A percentile compares a stretch with the other conserved stretches of the same genome.
Conservation (phyloP, 1,140 invertebrate genomes). For the Eriocheir sinensis region DNA sequence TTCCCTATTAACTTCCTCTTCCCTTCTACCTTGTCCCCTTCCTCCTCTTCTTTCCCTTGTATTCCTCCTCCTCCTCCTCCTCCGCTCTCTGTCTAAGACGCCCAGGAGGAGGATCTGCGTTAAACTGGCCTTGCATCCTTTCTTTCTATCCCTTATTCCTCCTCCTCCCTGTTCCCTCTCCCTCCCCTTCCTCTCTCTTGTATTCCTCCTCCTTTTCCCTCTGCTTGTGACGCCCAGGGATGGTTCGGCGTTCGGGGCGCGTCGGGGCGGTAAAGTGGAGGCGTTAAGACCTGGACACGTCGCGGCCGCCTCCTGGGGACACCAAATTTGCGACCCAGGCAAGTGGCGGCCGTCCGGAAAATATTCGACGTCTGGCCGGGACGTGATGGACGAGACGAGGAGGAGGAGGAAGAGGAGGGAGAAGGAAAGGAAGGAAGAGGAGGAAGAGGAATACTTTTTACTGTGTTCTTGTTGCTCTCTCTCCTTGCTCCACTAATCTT, state of each 20-base stretch:
- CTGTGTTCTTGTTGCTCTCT: too few species aligned
- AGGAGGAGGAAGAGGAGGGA: too few species aligned
- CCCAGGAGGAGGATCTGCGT: not conserved
- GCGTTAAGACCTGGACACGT: not conserved
- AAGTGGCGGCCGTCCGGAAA: not conserved
- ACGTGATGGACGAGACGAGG: conserved; percentile 2
- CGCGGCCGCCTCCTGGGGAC: not conserved
- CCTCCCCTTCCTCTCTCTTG: too few species aligned
- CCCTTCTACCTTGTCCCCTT: not conserved
- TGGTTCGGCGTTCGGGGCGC: not conserved
- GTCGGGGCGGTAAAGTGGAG: not conserved
- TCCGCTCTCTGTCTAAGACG: too few species aligned
- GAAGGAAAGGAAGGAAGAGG: not conserved
- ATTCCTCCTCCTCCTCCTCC: too few species aligned
- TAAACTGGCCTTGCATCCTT: not conserved
- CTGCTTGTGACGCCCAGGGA: not conserved
- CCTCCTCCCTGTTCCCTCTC: not conserved
- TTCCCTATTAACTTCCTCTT: too few species aligned
- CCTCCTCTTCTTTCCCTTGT: not conserved
- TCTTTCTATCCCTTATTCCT: not conserved
- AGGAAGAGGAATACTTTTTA: not conserved
- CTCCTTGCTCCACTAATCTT: too few species aligned
- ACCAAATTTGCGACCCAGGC: not conserved
- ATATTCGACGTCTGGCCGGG: not conserved
- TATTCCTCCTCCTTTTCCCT: too few species aligned